Percentiles rank a stretch among this genome's conserved stretches.
Evolutionary conservation across 2,888 invertebrate genomes (phyloP).

Genomic region (Chrysopilus asiliformis): DNA sequence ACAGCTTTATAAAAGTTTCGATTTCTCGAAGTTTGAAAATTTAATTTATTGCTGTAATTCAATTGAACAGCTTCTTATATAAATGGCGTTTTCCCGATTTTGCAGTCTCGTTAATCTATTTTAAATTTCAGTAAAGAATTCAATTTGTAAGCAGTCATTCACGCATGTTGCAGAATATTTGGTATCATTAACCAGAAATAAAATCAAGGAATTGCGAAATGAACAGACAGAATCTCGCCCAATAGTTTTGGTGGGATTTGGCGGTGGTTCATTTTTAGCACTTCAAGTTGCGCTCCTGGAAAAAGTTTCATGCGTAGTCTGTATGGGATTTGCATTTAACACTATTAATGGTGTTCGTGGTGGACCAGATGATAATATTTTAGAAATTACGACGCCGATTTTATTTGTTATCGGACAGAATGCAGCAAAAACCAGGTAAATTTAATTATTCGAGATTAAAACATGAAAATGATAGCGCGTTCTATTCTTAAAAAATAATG

Average conservation of each 20-base stretch:
- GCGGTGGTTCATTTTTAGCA: slow-evolving; percentile 61
- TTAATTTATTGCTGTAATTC: too few relatives aligned
- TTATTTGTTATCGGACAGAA: slow-evolving; percentile 70
- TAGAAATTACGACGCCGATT: slow-evolving; percentile 58
- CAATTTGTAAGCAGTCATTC: slow-evolving; percentile 27
- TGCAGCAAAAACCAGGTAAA: slow-evolving; percentile 45
- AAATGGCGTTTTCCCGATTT: too few relatives aligned
- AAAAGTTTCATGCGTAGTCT: slow-evolving; percentile 56
- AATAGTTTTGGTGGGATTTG: slow-evolving; percentile 62
- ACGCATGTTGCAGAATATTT: slow-evolving; percentile 47
- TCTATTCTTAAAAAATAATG: too few relatives aligned
- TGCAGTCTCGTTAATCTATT: too few relatives aligned
- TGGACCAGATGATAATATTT: slow-evolving; percentile 57
- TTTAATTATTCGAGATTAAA: too few relatives aligned
- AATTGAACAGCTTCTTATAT: too few relatives aligned
- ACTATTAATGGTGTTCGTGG: slow-evolving; percentile 62
- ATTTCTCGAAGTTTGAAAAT: too few relatives aligned
- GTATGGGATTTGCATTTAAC: slow-evolving; percentile 62
- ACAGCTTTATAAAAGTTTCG: too few relatives aligned
- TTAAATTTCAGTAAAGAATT: slow-evolving; percentile 25
- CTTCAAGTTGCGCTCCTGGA: slow-evolving; percentile 61
- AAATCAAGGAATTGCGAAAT: slow-evolving; percentile 53
- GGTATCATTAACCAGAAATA: slow-evolving; percentile 50
- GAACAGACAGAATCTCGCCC: slow-evolving; percentile 51
- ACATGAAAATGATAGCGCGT: too few relatives aligned